These are phyloP conservation scores for Amiota minor DNA, from an alignment of 2,888 invertebrate genomes.

Conservation along the genomic window DNA sequence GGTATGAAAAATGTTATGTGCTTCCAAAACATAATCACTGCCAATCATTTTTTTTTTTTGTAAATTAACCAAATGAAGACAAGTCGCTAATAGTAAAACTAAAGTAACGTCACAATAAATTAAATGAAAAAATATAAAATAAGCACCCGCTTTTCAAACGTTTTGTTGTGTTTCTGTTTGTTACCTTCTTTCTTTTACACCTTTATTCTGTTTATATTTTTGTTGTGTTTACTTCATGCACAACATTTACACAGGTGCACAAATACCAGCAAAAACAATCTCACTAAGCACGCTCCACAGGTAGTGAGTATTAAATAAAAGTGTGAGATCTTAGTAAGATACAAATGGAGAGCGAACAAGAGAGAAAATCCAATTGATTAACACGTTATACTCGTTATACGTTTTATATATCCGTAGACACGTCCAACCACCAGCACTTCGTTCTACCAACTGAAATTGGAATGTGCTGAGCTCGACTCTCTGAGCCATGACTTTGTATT, in stretches of 20 bases:
- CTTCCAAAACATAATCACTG: conserved; percentile 89
- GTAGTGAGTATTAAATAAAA: conserved; percentile 6
- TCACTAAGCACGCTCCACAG: background rate
- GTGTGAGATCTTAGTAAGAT: background rate
- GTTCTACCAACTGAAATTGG: conserved; percentile 59
- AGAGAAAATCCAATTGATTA: background rate
- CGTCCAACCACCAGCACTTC: conserved; percentile 59
- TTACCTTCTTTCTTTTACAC: background rate
- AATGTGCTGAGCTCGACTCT: conserved; percentile 40
- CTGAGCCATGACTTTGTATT: conserved; percentile 3
- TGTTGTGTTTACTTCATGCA: conserved; percentile 32
- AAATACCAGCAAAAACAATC: conserved; percentile 13
- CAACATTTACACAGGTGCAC: conserved; percentile 37
- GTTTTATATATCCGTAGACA: conserved; percentile 48
- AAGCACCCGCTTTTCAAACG: background rate
- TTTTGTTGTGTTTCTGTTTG: background rate
- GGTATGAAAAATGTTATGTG: conserved; percentile 91
- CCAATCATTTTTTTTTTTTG: conserved; percentile 79
- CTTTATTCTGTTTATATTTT: conserved; percentile 42
- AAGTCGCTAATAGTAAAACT: background rate
- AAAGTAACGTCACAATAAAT: background rate
- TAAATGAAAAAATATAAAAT: too few relatives aligned
- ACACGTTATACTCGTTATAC: background rate
- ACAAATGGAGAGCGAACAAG: background rate
- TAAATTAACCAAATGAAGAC: conserved; percentile 15